phyloP scores from a whole-genome alignment of 1,140 invertebrate species.

The Forficula auricularia region DNA sequence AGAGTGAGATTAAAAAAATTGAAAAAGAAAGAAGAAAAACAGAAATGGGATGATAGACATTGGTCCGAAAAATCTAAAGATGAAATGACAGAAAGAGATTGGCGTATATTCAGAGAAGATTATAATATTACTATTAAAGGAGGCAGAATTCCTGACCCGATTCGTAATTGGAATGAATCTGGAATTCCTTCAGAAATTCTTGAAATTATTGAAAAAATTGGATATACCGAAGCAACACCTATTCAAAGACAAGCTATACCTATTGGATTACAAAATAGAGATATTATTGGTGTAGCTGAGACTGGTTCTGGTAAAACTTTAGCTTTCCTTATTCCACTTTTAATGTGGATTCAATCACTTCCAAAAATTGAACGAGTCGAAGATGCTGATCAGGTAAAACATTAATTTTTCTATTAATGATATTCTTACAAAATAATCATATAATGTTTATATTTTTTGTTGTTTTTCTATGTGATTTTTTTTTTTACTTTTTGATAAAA shows the following conservation, averaged over 20 bases:
- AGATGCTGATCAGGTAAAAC: constrained; percentile 58
- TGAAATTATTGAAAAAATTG: constrained; percentile 88
- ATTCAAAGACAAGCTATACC: constrained; percentile 99
- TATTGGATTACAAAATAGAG: constrained; percentile 84
- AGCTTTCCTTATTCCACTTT: constrained; percentile 91
- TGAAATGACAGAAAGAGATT: constrained; percentile 98
- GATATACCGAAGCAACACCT: constrained; percentile 95
- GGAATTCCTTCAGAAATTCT: constrained; percentile 79
- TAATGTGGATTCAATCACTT: constrained; percentile 95
- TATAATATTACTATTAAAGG: constrained; percentile 98
- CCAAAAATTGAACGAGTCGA: constrained; percentile 88
- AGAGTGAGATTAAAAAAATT: constrained; percentile 80
- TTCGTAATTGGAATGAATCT: constrained; percentile 88
- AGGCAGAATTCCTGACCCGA: constrained; percentile 90
- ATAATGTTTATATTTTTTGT: not conserved
- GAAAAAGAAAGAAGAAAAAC: constrained; percentile 91
- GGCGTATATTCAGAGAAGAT: constrained; percentile 99
- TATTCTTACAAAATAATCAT: not conserved
- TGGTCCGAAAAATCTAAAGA: constrained; percentile 89
- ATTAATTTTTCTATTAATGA: constrained; percentile 3
- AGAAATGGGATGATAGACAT: constrained; percentile 96
- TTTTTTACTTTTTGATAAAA: constrained; percentile 3
- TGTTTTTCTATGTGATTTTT: too few species aligned
- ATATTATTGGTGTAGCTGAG: constrained; percentile 99
- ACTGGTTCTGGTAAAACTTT: constrained; percentile 97